phyloP scores from a whole-genome alignment of 2,797 vertebrate genomes.

The Fistularia commersonii region DNA sequence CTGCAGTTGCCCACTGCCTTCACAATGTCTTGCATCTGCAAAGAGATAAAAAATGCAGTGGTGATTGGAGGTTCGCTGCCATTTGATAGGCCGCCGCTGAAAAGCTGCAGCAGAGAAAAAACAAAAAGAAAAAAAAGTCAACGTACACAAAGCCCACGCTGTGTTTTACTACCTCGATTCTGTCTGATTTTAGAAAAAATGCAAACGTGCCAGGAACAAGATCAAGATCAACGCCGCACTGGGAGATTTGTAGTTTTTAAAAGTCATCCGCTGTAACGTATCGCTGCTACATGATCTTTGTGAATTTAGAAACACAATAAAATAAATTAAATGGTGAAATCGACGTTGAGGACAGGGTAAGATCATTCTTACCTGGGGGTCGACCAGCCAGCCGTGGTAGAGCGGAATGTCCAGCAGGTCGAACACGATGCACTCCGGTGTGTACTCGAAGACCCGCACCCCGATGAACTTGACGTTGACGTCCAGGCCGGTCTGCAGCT shows the following conservation, averaged over 20 bases:
- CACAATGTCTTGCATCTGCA: slow-evolving; percentile 91
- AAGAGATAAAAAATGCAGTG: slow-evolving; percentile 33
- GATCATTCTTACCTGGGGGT: slow-evolving; percentile 86
- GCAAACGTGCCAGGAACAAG: no score
- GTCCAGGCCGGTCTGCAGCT: slow-evolving; percentile 95
- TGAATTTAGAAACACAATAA: no score
- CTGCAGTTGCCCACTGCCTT: slow-evolving; percentile 98
- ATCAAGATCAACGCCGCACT: no score
- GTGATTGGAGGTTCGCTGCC: no score
- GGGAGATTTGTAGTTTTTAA: no score
- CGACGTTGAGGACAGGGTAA: no score
- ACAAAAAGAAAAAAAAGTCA: slow-evolving; percentile 41
- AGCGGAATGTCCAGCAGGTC: slow-evolving; percentile 97
- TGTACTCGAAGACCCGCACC: slow-evolving; percentile 96
- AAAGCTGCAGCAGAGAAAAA: slow-evolving; percentile 15
- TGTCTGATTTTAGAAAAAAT: no score
- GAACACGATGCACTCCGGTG: slow-evolving; percentile 98
- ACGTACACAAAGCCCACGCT: no score
- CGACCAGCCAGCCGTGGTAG: slow-evolving; percentile 98
- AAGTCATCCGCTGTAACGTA: no score
- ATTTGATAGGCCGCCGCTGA: no score
- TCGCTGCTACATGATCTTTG: no score
- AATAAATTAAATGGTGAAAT: slow-evolving; percentile 4
- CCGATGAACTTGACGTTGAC: slow-evolving; percentile 98
- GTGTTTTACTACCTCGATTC: no score